Base-by-base conservation (phyloP, 1,140 invertebrate genomes). In the Penaeus indicus region DNA sequence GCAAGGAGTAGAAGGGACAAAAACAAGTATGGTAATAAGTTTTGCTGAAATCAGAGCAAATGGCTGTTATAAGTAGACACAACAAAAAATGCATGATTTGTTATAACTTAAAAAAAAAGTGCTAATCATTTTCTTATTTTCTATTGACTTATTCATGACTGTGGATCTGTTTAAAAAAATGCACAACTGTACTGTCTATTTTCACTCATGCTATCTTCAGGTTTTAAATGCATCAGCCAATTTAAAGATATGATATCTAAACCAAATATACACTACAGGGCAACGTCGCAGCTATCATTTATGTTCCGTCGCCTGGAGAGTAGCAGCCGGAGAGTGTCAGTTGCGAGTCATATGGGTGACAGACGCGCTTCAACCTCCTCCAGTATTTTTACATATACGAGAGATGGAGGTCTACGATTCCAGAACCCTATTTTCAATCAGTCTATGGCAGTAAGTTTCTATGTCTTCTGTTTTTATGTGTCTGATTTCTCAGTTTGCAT, bases 291-390 rank as follows among this genome's bases (percentile, higher is more conserved):
- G 16, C 69, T 88, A 32, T 88, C 86, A 18, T 88, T 88, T 67
- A 88, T 88, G 86, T 88, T 88, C 69, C 86, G 81, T 19, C 86
- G 86, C 11, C 81, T 88, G n/a, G 86, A 88, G 38, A 84, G 42
- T 67, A 88, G 42, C 38, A 88, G 86, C 47, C 86, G 86, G 19
- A 67, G 86, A 42, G 86, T 88, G 32, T 88, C 86, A 13, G 86
- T 88, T 54, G 86, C 67, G 32, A 88, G 86, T 60, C 69, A 88
- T 47, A 61, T 88, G 16, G 86, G 86, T 19, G 86, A 82, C 60
- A 27, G 86, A 21, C 86, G 86, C 7, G 42, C 72, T 19, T 84
- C 86, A 11, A 79, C 69, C 25, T 67, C 86, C 1, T 88, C 86
- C 27, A 63, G 81, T 11, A 64, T 88, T 18, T 84, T 88, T 13